phyloP scores from a whole-genome alignment of 2,113 vertebrate genomes.

The Varanus komodoensis region DNA sequence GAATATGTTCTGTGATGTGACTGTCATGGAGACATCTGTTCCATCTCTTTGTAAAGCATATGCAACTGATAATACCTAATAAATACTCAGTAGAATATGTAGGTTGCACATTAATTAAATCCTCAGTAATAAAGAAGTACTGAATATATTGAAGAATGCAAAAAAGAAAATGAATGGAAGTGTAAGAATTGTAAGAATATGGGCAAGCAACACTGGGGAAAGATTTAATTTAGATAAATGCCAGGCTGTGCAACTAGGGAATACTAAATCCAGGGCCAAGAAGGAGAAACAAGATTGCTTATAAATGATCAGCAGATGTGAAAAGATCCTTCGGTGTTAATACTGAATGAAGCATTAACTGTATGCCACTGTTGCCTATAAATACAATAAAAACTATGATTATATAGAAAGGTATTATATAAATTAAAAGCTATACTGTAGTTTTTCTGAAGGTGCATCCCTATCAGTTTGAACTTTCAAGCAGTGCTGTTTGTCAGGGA shows the following conservation, averaged over 20 bases:
- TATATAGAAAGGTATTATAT: background rate
- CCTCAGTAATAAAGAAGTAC: conserved; percentile 56
- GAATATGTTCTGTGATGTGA: background rate
- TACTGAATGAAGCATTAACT: conserved; percentile 62
- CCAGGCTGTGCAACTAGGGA: conserved; percentile 57
- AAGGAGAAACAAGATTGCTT: conserved; percentile 51
- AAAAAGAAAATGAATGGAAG: conserved; percentile 41
- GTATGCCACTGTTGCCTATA: conserved; percentile 47
- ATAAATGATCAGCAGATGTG: conserved; percentile 48
- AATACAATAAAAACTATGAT: conserved; percentile 11
- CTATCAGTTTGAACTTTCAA: background rate
- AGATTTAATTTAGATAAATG: conserved; percentile 77
- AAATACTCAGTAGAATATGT: conserved; percentile 38
- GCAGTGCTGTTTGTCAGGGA: background rate
- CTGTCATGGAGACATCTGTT: background rate
- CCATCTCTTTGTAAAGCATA: background rate
- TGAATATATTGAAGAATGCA: conserved; percentile 40
- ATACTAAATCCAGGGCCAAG: conserved; percentile 60
- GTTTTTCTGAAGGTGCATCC: background rate
- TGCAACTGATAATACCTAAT: background rate
- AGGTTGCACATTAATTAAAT: conserved; percentile 60
- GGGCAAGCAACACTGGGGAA: conserved; percentile 65
- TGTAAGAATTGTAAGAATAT: conserved; percentile 54
- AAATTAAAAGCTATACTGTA: background rate
- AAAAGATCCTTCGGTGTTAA: conserved; percentile 58